These are phyloP conservation scores for Caenorhabditis macrosperma DNA, from an alignment of 2,888 invertebrate species.

Conservation along the genomic window DNA sequence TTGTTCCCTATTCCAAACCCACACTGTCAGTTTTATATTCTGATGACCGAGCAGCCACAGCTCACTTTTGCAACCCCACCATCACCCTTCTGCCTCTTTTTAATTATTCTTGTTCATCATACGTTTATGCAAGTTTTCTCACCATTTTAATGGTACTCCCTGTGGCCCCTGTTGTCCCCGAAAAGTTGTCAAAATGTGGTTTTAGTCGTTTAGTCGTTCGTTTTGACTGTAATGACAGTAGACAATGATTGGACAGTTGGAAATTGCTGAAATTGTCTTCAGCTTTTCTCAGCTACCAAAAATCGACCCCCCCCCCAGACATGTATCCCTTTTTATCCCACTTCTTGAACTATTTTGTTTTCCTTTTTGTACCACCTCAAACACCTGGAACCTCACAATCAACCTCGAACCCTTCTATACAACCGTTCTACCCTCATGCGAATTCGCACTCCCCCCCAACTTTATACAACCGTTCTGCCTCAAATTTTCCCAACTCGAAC, in stretches of 20 bases:
- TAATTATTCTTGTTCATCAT: conserved; percentile 51
- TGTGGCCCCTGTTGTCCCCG: conserved; percentile 15
- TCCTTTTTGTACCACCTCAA: conserved; percentile 1
- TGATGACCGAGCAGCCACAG: conserved; percentile 12
- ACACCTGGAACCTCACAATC: conserved; percentile 21
- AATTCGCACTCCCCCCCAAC: not conserved
- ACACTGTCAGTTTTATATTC: conserved; percentile 4
- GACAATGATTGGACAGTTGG: not conserved
- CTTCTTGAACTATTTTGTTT: not conserved
- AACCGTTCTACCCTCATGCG: conserved; percentile 60
- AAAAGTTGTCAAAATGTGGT: not conserved
- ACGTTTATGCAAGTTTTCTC: conserved; percentile 56
- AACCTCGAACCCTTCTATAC: conserved; percentile 54
- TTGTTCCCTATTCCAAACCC: not conserved
- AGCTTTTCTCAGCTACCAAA: not conserved
- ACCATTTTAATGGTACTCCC: conserved; percentile 48
- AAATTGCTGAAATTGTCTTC: not conserved
- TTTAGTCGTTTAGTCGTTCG: conserved; percentile 11
- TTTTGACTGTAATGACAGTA: conserved; percentile 24
- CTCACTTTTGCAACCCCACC: not conserved
- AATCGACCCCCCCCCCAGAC: not conserved
- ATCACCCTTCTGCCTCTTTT: not conserved
- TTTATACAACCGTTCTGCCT: conserved; percentile 66
- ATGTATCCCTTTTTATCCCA: not conserved
- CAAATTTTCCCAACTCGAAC: conserved; percentile 5